phyloP scores from a whole-genome alignment of 1,140 invertebrate species.

The Araneus ventricosus region DNA sequence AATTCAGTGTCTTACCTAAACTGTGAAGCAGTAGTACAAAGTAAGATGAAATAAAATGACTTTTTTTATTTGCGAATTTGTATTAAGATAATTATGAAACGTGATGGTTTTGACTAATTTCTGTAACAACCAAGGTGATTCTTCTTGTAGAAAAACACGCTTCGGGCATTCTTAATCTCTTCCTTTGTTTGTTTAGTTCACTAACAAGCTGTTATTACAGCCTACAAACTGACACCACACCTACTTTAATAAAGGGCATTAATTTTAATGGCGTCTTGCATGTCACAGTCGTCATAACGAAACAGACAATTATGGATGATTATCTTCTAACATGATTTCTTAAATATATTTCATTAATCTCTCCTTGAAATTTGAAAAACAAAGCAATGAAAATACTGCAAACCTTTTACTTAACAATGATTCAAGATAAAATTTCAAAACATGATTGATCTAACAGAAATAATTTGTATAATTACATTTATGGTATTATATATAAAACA shows the following conservation, averaged over 20 bases:
- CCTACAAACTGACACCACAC: background rate
- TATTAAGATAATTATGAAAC: background rate
- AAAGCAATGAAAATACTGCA: background rate
- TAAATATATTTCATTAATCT: background rate
- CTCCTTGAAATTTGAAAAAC: background rate
- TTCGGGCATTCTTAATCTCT: background rate
- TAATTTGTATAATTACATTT: too few species aligned
- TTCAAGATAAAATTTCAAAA: too few species aligned
- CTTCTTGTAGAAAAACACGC: background rate
- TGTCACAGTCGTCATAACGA: background rate
- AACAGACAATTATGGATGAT: background rate
- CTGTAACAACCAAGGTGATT: background rate
- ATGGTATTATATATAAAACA: too few species aligned
- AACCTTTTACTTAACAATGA: too few species aligned
- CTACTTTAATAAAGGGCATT: background rate
- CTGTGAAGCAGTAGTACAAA: too few species aligned
- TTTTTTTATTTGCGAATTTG: too few species aligned
- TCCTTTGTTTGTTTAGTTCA: background rate
- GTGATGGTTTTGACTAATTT: background rate
- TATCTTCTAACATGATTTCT: background rate
- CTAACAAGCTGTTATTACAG: conserved; percentile 7
- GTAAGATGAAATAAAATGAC: too few species aligned
- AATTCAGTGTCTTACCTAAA: too few species aligned
- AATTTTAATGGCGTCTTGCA: conserved; percentile 14
- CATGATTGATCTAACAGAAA: too few species aligned